A percentile compares a stretch with the other conserved stretches of the same genome.
Conservation (phyloP, 2,113 vertebrate species). For the Synodontis membranacea region DNA sequence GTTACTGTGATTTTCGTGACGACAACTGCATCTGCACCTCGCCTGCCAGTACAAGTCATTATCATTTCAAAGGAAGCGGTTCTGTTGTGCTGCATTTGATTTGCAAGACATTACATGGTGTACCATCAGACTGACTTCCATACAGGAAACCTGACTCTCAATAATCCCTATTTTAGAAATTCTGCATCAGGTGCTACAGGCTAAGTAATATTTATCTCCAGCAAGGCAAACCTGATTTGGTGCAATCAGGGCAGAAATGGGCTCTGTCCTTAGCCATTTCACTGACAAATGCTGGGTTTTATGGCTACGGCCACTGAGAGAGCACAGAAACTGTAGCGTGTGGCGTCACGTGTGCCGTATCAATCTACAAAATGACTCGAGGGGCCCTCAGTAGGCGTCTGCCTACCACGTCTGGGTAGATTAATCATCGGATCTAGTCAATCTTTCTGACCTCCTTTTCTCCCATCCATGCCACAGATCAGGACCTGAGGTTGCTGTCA, state of each 20-base stretch:
- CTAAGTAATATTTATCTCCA: conserved; percentile 37
- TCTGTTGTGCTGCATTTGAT: conserved; percentile 33
- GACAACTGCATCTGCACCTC: conserved; percentile 31
- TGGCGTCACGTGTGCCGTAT: conserved; percentile 39
- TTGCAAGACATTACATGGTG: conserved; percentile 33
- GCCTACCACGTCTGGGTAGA: conserved; percentile 50
- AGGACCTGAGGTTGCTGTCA: conserved; percentile 43
- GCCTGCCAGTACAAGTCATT: conserved; percentile 41
- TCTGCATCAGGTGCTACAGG: conserved; percentile 19
- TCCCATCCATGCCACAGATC: conserved; percentile 34
- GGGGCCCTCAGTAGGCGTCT: conserved; percentile 51
- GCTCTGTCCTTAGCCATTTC: conserved; percentile 19
- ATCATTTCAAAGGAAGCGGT: conserved; percentile 54
- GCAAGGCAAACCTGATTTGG: conserved; percentile 43
- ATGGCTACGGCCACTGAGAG: conserved; percentile 32
- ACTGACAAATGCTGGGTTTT: conserved; percentile 37
- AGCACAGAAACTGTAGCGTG: not conserved
- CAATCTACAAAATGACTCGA: conserved; percentile 66
- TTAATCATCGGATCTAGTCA: conserved; percentile 63
- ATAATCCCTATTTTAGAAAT: conserved; percentile 22
- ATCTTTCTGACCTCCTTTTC: conserved; percentile 66
- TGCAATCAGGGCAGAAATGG: conserved; percentile 49
- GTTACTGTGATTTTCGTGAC: conserved; percentile 24
- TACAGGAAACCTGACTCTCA: conserved; percentile 2
- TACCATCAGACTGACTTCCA: conserved; percentile 5